Percentiles rank a stretch among this genome's conserved stretches.
These are phyloP conservation scores for Orbicella faveolata DNA, from an alignment of 64 coral and sea anemone genomes.

Conservation along the genomic window DNA sequence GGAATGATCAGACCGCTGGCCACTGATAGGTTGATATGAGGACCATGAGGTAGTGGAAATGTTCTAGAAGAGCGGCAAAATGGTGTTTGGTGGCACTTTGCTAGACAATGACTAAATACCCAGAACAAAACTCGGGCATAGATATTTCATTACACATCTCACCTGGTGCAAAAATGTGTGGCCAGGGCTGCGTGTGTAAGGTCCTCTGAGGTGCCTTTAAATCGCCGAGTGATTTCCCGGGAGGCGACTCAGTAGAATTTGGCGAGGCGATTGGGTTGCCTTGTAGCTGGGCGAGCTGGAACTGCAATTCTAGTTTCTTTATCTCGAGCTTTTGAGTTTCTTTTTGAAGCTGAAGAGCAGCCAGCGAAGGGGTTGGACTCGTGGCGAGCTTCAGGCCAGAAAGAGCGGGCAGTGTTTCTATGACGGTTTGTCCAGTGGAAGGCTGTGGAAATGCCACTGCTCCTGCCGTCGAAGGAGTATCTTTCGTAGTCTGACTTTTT, in stretches of 20 bases:
- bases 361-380: not conserved
- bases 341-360: not conserved
- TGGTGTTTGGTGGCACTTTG: not conserved
- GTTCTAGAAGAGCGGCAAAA: not conserved
- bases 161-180: constrained; percentile 24
- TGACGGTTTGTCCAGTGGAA: not conserved
- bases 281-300: not conserved
- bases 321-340: not conserved
- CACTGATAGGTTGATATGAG: constrained; percentile 2
- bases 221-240: not conserved
- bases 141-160: not conserved
- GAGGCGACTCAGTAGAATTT: not conserved
- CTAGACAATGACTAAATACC: not conserved
- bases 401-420: not conserved
- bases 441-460: not conserved
- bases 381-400: not conserved
- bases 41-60: constrained; percentile 29
- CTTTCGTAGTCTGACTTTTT: not conserved
- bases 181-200: not conserved
- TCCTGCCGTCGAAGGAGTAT: not conserved
- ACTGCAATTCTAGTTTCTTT: not conserved
- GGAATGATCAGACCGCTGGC: constrained; percentile 33
- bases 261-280: not conserved
- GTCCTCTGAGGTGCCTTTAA: not conserved
- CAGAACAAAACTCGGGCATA: not conserved